These are phyloP conservation scores for Bungarus multicinctus DNA, from an alignment of 2,113 vertebrate species.

Conservation along the genomic window DNA sequence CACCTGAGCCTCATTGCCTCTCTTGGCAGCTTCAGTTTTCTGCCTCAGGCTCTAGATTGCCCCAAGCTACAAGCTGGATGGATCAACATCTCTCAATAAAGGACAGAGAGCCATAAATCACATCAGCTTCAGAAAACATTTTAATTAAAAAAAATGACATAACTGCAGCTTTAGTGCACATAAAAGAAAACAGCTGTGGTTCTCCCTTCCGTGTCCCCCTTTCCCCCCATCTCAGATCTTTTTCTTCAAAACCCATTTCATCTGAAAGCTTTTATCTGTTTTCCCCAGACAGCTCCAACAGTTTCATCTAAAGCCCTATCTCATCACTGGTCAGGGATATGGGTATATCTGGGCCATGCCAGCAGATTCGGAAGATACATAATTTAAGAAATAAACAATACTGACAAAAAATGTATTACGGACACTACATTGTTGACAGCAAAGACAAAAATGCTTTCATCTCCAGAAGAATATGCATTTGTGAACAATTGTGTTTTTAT, in stretches of 20 bases:
- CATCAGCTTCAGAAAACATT: constrained; percentile 52
- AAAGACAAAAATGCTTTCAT: constrained; percentile 19
- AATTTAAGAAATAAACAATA: not conserved
- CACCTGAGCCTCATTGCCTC: not conserved
- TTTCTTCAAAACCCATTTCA: constrained; percentile 35
- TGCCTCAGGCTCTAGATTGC: not conserved
- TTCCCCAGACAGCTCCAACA: constrained; percentile 10
- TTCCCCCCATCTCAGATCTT: not conserved
- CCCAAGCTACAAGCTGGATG: not conserved
- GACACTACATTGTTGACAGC: not conserved
- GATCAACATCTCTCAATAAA: not conserved
- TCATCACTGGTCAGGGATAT: not conserved
- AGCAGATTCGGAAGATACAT: not conserved
- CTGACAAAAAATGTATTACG: not conserved
- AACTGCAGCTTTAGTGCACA: constrained; percentile 48
- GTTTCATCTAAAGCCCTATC: not conserved
- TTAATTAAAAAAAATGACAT: constrained; percentile 56
- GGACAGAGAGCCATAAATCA: constrained; percentile 52
- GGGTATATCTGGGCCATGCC: not conserved
- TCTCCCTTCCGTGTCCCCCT: constrained; percentile 1
- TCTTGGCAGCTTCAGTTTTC: not conserved
- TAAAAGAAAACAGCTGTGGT: constrained; percentile 55
- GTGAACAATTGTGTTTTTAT: not conserved
- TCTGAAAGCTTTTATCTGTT: constrained; percentile 25
- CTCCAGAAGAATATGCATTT: not conserved